Base-by-base conservation (phyloP, 1,140 invertebrate species). In the Tyrophagus putrescentiae region DNA sequence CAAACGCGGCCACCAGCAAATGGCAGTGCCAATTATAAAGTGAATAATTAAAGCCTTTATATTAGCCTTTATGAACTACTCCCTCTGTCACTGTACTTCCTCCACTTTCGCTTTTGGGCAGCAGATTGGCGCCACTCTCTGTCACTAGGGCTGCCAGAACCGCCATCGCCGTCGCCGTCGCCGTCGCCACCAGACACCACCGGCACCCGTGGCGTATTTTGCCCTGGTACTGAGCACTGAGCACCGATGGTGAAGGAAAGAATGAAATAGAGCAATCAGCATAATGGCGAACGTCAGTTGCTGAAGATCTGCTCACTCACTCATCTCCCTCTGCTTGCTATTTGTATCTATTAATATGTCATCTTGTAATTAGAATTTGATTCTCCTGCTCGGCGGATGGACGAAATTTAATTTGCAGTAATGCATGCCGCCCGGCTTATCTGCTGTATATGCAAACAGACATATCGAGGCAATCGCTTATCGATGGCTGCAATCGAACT, bases 281-380 rank as follows among this genome's bases (percentile, higher is more conserved):
- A 48, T 48, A 48, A 48, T 48, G 18, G 45, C 45, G 13, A 21
- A 39, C 31, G 45, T 18, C 7, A 18, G 18, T n/a, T n/a, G n/a
- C n/a, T n/a, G 45, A 48, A 48, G 18, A 21, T 7, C 45, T n/a
- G n/a, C n/a, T 7, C 21, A 21, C 45, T 13, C 36, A 39, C 36
- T 13, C 36, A 39, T 21, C 36, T 13, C 36, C 13, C 36, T 13
- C 21, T 39, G 36, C 13, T 13, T 21, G 45, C 45, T 29, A 48
- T 48, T 48, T 48, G 45, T 48, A 48, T 48, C 45, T 48, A 48
- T 48, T 48, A 48, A 48, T 48, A 48, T 48, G 45, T 48, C 45
- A 48, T 48, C 45, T 48, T 48, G 45, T 48, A 48, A 48, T 48
- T 48, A 48, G 45, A 48, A 48, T 48, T 48, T 48, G 45, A 48